phyloP scores from a whole-genome alignment of 2,888 invertebrate species.

The Eumerus sabulonum region DNA sequence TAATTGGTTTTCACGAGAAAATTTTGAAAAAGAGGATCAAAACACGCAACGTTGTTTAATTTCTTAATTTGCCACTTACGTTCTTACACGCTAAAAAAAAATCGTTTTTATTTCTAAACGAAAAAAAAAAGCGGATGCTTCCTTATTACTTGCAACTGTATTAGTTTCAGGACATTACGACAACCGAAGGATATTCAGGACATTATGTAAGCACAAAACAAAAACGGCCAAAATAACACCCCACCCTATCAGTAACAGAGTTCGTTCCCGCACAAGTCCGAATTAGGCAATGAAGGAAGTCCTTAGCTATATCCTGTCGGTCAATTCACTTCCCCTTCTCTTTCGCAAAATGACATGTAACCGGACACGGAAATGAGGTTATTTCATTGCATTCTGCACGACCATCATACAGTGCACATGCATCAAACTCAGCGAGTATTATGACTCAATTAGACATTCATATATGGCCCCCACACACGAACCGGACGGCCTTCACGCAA shows the following conservation, averaged over 20 bases:
- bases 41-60: constrained; percentile 25
- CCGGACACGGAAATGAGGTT: neutral
- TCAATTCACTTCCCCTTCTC: neutral
- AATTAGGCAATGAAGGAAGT: neutral
- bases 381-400: neutral
- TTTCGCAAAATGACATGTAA: neutral
- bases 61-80: constrained; percentile 2
- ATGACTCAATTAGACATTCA: constrained; percentile 18
- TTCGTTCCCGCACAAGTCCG: too few species aligned
- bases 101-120: too few species aligned
- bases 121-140: too few species aligned
- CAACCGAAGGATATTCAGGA: constrained; percentile 41
- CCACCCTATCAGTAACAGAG: too few species aligned
- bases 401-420: too few species aligned
- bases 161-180: neutral
- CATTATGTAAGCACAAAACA: constrained; percentile 59
- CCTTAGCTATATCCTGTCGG: neutral
- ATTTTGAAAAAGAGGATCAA: neutral
- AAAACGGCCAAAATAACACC: neutral
- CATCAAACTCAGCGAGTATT: constrained; percentile 11
- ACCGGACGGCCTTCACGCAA: neutral
- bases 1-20: too few species aligned
- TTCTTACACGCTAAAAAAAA: too few species aligned
- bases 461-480: neutral
- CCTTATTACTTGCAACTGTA: too few species aligned